Evolutionary conservation across 2,113 vertebrate species (phyloP).

Genomic region (Athene cunicularia): DNA sequence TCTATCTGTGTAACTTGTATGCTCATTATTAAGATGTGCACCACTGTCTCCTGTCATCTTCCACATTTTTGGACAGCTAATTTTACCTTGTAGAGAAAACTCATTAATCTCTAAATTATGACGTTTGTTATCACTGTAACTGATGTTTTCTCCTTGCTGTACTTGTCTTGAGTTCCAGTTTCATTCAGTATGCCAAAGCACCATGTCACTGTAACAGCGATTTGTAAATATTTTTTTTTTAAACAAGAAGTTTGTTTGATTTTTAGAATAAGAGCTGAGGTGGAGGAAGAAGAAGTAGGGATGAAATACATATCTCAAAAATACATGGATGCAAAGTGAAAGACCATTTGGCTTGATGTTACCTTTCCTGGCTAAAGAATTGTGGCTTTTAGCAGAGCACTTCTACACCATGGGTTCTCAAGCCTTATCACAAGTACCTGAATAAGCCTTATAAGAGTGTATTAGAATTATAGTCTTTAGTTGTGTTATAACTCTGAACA

Average conservation of each 20-base stretch:
- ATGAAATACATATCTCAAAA: background rate
- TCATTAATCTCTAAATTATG: background rate
- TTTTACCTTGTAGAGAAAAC: background rate
- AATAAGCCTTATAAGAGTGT: background rate
- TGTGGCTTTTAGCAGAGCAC: background rate
- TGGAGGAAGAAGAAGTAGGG: background rate
- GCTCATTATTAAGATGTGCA: rapidly evolving
- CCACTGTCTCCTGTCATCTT: background rate
- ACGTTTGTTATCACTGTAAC: background rate
- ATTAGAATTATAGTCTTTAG: background rate
- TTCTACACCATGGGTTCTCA: background rate
- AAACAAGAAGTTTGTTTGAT: background rate
- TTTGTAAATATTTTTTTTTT: background rate
- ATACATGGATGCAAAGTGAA: background rate
- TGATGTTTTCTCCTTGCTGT: background rate
- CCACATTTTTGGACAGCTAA: background rate
- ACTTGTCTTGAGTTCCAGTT: background rate
- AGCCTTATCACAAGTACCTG: background rate
- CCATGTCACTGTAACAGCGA: background rate
- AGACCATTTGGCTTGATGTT: background rate
- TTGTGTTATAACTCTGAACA: background rate
- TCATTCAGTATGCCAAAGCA: background rate
- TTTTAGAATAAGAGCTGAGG: background rate
- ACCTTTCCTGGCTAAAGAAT: background rate
- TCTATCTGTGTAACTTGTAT: background rate